phyloP scores from a whole-genome alignment of 2,113 vertebrate species.

The Petroica traversi region DNA sequence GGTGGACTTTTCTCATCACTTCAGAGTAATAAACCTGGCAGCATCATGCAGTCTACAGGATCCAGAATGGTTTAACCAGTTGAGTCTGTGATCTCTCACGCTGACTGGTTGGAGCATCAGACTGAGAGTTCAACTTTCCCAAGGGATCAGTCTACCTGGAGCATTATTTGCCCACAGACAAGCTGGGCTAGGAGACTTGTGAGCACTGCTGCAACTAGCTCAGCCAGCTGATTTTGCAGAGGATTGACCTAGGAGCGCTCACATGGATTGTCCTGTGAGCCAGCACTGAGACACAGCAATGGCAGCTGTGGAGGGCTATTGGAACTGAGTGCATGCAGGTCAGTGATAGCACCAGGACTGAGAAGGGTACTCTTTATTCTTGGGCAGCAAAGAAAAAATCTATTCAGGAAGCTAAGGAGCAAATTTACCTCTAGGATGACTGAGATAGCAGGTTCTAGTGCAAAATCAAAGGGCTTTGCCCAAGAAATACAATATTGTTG shows the following conservation, averaged over 20 bases:
- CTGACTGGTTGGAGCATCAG: neutral
- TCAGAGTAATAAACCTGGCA: neutral
- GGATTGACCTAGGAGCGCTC: neutral
- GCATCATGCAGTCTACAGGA: neutral
- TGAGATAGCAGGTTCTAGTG: neutral
- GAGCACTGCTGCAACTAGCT: neutral
- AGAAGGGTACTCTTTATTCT: neutral
- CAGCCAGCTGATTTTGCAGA: neutral
- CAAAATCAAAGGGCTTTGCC: neutral
- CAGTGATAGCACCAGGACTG: neutral
- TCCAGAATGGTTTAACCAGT: neutral
- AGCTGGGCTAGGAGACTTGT: neutral
- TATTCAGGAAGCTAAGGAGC: neutral
- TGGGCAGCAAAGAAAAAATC: neutral
- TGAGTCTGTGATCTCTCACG: neutral
- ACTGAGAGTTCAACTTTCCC: neutral
- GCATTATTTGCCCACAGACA: neutral
- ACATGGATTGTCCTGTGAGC: neutral
- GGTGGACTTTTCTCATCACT: neutral
- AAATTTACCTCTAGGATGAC: neutral
- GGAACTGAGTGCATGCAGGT: neutral
- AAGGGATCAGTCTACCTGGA: neutral
- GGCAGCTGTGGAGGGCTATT: neutral
- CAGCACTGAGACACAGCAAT: neutral
- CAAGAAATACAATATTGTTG: neutral